Percentiles rank a stretch among this genome's conserved stretches.
These are phyloP conservation scores for Drosophila funebris DNA, from an alignment of 1,140 invertebrate genomes.

Conservation along the genomic window DNA sequence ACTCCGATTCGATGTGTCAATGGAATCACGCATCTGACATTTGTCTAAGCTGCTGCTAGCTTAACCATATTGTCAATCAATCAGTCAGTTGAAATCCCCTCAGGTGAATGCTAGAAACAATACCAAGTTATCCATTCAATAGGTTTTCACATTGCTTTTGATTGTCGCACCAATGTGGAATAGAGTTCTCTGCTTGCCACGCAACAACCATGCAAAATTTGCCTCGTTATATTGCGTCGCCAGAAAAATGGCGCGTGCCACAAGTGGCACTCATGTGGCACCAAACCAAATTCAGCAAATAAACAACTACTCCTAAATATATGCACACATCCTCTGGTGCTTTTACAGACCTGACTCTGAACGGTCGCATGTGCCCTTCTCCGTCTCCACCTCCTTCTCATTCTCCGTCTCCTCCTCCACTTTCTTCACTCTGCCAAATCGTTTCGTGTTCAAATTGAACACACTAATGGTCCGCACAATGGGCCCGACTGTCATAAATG, in stretches of 20 bases:
- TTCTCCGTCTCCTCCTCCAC: not conserved
- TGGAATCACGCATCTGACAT: conserved; percentile 38
- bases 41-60: conserved; percentile 54
- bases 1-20: conserved; percentile 37
- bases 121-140: conserved; percentile 14
- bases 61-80: conserved; percentile 73
- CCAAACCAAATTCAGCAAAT: conserved; percentile 37
- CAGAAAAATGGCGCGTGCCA: conserved; percentile 64
- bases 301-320: conserved; percentile 29
- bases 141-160: conserved; percentile 23
- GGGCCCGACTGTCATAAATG: conserved; percentile 11
- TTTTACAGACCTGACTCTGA: not conserved
- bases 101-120: conserved; percentile 26
- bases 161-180: not conserved
- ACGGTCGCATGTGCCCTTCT: not conserved
- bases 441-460: conserved; percentile 32
- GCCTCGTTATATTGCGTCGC: conserved; percentile 60
- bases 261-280: conserved; percentile 59
- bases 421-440: not conserved
- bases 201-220: conserved; percentile 41
- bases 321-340: conserved; percentile 11
- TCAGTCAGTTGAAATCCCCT: conserved; percentile 37
- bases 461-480: conserved; percentile 31
- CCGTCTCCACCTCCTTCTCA: not conserved
- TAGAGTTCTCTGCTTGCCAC: not conserved